These are phyloP conservation scores for Metridium senile DNA, from an alignment of 92 coral and sea anemone genomes.

Conservation along the genomic window DNA sequence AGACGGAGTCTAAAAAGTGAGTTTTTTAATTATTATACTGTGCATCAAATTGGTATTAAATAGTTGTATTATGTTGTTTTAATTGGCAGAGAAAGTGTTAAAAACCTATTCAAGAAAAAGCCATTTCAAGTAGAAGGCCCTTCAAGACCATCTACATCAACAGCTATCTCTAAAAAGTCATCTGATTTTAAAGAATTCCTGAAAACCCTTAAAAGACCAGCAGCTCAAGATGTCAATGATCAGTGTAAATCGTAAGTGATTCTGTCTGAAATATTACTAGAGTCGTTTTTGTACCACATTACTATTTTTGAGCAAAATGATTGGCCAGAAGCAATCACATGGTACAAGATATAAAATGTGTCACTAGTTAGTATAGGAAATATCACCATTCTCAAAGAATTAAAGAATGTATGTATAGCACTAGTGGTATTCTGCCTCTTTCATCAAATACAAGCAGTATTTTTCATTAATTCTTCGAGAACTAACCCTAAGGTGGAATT, in stretches of 20 bases:
- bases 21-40: slow-evolving; percentile 7
- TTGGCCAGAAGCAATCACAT: too few relatives aligned
- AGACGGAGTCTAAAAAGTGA: slow-evolving; percentile 91
- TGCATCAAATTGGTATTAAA: background rate
- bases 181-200: slow-evolving; percentile 82
- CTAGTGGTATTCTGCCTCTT: too few relatives aligned
- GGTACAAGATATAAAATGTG: too few relatives aligned
- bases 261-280: too few relatives aligned
- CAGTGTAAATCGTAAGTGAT: slow-evolving; percentile 86
- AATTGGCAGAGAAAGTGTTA: slow-evolving; percentile 82
- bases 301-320: too few relatives aligned
- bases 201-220: slow-evolving; percentile 88
- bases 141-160: slow-evolving; percentile 36
- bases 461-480: too few relatives aligned
- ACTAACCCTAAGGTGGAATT: too few relatives aligned
- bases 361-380: too few relatives aligned
- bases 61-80: background rate
- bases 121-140: slow-evolving; percentile 61
- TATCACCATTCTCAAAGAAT: too few relatives aligned
- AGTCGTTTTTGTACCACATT: too few relatives aligned
- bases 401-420: too few relatives aligned
- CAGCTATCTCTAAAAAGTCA: slow-evolving; percentile 39
- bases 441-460: too few relatives aligned
- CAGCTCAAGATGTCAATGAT: slow-evolving; percentile 95
- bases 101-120: slow-evolving; percentile 85